A percentile compares a stretch with the other conserved stretches of the same genome.
phyloP scores from a whole-genome alignment of 2,797 vertebrate species.

The Gymnoscopelus microlampas region DNA sequence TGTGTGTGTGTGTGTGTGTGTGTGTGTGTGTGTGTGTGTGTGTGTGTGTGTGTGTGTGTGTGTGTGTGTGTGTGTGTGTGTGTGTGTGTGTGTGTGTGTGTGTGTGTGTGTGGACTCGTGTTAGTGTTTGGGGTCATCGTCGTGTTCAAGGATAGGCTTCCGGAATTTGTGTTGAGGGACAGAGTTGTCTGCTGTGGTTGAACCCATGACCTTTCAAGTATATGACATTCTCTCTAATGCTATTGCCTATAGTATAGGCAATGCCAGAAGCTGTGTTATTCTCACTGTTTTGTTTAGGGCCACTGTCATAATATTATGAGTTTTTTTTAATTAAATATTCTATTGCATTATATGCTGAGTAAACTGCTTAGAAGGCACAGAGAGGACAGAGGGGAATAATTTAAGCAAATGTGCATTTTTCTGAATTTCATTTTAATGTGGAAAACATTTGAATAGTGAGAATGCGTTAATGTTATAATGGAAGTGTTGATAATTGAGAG shows the following conservation, averaged over 20 bases:
- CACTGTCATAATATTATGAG: slow-evolving; percentile 12
- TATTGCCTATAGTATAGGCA: slow-evolving; percentile 22
- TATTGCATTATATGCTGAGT: neutral
- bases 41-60: too few relatives aligned
- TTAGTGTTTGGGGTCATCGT: neutral
- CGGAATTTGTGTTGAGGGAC: slow-evolving; percentile 51
- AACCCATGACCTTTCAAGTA: slow-evolving; percentile 67
- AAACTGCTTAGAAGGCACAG: neutral
- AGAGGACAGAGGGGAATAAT: slow-evolving; percentile 13
- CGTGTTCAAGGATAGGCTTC: slow-evolving; percentile 50
- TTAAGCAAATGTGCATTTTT: slow-evolving; percentile 27
- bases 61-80: too few relatives aligned
- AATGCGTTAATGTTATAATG: slow-evolving; percentile 44
- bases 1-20: too few relatives aligned
- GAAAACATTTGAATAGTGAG: slow-evolving; percentile 25
- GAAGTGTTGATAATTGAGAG: slow-evolving; percentile 37
- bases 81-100: too few relatives aligned
- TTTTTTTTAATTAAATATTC: slow-evolving; percentile 22
- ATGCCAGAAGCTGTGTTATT: slow-evolving; percentile 25
- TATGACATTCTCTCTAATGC: slow-evolving; percentile 51
- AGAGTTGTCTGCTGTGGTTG: slow-evolving; percentile 48
- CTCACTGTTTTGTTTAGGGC: slow-evolving; percentile 22
- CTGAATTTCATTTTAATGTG: slow-evolving; percentile 28
- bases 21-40: too few relatives aligned
- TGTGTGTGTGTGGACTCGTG: too few relatives aligned